phyloP scores from a whole-genome alignment of 1,140 invertebrate genomes.

The Microplitis mediator region DNA sequence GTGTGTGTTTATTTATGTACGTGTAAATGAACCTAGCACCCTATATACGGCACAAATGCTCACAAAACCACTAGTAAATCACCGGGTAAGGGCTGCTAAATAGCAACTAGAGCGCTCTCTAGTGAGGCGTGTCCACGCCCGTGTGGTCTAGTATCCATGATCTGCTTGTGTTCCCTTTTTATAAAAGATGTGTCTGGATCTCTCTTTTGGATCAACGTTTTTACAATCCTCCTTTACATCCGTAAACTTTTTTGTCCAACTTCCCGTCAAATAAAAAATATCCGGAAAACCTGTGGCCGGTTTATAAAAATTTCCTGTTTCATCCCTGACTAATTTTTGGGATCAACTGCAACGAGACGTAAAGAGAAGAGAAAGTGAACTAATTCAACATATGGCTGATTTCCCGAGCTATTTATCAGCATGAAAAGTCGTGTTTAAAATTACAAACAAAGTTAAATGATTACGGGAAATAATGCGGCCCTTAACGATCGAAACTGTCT shows the following conservation, averaged over 20 bases:
- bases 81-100: constrained; percentile 59
- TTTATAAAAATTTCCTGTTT: background rate
- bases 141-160: constrained; percentile 12
- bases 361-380: constrained; percentile 4
- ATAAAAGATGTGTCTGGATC: background rate
- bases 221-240: background rate
- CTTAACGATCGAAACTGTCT: constrained; percentile 10
- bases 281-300: background rate
- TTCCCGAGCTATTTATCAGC: no score
- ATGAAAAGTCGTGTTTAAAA: no score
- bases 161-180: background rate
- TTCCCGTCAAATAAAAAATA: background rate
- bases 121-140: constrained; percentile 20
- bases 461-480: no score
- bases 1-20: no score
- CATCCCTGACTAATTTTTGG: constrained; percentile 9
- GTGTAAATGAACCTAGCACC: constrained; percentile 35
- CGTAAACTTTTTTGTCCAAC: background rate
- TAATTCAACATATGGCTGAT: background rate
- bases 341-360: background rate
- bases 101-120: constrained; percentile 41
- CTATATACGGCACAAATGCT: constrained; percentile 13
- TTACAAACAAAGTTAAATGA: no score
- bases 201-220: background rate
- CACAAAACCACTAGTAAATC: constrained; percentile 50